A percentile compares a stretch with the other conserved stretches of the same genome.
phyloP scores from a whole-genome alignment of 1,140 invertebrate species.

The Babylonia areolata region DNA sequence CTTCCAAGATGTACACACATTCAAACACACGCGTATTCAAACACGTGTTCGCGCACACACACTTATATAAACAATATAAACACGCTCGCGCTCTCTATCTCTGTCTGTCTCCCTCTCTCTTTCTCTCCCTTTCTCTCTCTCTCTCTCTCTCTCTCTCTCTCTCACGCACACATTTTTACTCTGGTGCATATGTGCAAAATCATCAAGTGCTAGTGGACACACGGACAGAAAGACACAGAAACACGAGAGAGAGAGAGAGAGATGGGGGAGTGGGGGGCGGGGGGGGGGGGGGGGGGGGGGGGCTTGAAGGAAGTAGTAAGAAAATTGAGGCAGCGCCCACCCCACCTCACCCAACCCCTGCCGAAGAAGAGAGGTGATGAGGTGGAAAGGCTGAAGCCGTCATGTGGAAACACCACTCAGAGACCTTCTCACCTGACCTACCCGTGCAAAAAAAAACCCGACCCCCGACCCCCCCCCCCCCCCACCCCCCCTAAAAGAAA shows the following conservation, averaged over 20 bases:
- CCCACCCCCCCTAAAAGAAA: too few species aligned
- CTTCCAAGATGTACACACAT: too few species aligned
- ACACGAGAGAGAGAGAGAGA: constrained; percentile 12
- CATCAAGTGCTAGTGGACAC: too few species aligned
- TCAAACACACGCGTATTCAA: too few species aligned
- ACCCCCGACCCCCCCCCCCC: too few species aligned
- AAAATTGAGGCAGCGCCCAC: too few species aligned
- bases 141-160: constrained; percentile 13
- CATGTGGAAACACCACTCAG: not conserved
- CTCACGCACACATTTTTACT: not conserved
- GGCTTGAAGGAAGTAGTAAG: not conserved
- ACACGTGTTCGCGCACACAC: too few species aligned
- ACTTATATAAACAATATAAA: too few species aligned
- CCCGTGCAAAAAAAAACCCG: not conserved
- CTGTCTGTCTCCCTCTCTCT: too few species aligned
- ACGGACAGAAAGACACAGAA: not conserved
- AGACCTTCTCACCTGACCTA: not conserved
- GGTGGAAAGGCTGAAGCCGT: not conserved
- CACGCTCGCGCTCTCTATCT: too few species aligned
- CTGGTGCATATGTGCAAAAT: too few species aligned
- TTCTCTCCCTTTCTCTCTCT: not conserved
- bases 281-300: not conserved
- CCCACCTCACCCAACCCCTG: not conserved
- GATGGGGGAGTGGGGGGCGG: not conserved
- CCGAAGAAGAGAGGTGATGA: not conserved